A percentile compares a stretch with the other conserved stretches of the same genome.
Evolutionary conservation across 92 coral and sea anemone species (phyloP).

Genomic region (Bergia puertoricense): DNA sequence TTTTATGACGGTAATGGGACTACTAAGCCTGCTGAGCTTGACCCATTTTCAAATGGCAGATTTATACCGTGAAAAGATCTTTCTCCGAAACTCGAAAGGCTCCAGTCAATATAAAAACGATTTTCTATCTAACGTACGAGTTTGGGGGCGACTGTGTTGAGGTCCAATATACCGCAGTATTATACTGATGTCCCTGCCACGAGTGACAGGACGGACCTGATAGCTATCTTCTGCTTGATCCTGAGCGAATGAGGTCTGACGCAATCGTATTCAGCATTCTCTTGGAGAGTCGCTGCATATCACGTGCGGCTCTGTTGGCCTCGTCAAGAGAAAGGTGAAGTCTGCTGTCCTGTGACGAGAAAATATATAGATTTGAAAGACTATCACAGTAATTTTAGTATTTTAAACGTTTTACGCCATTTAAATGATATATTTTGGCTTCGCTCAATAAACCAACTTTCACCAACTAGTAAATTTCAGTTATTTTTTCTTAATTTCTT

Average conservation of each 20-base stretch:
- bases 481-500: too few species aligned
- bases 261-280: slow-evolving; percentile 82
- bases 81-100: neutral
- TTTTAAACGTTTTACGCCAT: too few species aligned
- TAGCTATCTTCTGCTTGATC: slow-evolving; percentile 39
- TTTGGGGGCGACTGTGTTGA: neutral
- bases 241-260: slow-evolving; percentile 82
- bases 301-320: slow-evolving; percentile 91
- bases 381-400: too few species aligned
- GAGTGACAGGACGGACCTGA: neutral
- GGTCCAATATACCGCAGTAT: neutral
- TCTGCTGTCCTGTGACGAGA: slow-evolving; percentile 63
- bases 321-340: slow-evolving; percentile 89
- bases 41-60: neutral
- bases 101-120: neutral
- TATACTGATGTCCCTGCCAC: neutral
- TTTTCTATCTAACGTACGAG: neutral
- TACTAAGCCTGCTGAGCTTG: neutral
- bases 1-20: neutral
- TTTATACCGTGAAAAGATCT: neutral
- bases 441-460: too few species aligned
- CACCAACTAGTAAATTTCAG: too few species aligned
- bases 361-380: too few species aligned
- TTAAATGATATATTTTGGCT: too few species aligned
- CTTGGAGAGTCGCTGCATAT: slow-evolving; percentile 91